Percentiles rank a stretch among this genome's conserved stretches.
These are phyloP conservation scores for Muscicapa striata DNA, from an alignment of 2,797 vertebrate species.

Conservation along the genomic window DNA sequence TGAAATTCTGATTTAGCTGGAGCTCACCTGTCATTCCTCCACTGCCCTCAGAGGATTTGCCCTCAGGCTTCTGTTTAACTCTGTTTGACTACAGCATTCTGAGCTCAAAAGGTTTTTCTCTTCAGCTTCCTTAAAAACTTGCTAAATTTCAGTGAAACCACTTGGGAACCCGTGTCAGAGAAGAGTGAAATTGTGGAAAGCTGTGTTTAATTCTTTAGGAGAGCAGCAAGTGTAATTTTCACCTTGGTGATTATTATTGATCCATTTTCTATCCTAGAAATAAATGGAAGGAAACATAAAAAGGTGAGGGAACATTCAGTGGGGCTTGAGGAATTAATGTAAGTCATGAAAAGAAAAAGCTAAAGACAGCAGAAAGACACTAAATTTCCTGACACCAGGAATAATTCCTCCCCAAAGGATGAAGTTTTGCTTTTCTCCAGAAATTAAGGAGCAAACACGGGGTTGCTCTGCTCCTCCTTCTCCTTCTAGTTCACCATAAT, in stretches of 20 bases:
- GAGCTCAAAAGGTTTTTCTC: neutral
- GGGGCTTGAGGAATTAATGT: slow-evolving; percentile 1
- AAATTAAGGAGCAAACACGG: slow-evolving; percentile 51
- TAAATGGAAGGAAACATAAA: neutral
- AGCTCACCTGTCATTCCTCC: neutral
- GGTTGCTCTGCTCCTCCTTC: slow-evolving; percentile 56
- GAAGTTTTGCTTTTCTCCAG: slow-evolving; percentile 60
- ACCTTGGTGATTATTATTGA: neutral
- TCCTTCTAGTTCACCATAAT: slow-evolving; percentile 68
- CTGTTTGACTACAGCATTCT: neutral
- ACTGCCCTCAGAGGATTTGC: neutral
- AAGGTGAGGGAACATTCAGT: neutral
- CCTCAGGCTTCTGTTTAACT: neutral
- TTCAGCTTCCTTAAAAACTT: slow-evolving; percentile 10
- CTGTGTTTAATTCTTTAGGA: neutral
- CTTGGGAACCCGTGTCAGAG: neutral
- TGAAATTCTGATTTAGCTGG: neutral
- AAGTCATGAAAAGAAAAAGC: neutral
- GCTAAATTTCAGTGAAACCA: neutral
- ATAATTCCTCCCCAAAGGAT: slow-evolving; percentile 35
- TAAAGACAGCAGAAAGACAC: neutral
- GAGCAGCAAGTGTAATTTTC: neutral
- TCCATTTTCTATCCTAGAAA: neutral
- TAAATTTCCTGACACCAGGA: slow-evolving; percentile 1
- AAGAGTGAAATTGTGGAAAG: neutral